These are phyloP conservation scores for Balaeniceps rex DNA, from an alignment of 2,113 vertebrate genomes.

Conservation along the genomic window DNA sequence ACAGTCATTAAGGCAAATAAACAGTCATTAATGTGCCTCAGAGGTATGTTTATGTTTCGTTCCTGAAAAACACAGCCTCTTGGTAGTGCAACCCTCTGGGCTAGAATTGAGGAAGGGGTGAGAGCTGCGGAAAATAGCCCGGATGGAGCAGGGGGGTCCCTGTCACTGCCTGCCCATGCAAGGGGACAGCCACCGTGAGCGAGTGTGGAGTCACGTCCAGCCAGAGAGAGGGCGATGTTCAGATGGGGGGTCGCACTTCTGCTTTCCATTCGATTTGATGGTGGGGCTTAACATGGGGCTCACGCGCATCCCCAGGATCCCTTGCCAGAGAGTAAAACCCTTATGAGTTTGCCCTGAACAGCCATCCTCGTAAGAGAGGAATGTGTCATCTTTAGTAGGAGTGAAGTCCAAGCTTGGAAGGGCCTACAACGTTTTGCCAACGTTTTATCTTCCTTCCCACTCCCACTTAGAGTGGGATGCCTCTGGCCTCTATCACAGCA, in stretches of 20 bases:
- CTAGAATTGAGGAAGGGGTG: not conserved
- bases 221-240: not conserved
- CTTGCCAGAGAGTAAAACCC: not conserved
- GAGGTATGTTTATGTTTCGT: slow-evolving; percentile 6
- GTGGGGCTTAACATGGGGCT: not conserved
- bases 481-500: not conserved
- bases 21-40: not conserved
- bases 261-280: not conserved
- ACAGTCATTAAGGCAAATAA: slow-evolving; percentile 31
- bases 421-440: not conserved
- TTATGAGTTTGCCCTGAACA: not conserved
- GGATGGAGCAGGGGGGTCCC: not conserved
- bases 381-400: not conserved
- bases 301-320: accelerated
- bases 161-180: not conserved
- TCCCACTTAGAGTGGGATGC: not conserved
- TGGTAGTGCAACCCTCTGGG: accelerated
- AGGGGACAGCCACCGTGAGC: not conserved
- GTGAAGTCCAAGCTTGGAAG: not conserved
- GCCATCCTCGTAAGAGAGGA: not conserved
- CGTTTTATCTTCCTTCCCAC: not conserved
- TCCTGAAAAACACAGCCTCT: not conserved
- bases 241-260: not conserved
- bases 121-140: not conserved
- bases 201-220: not conserved